Evolutionary conservation across 1,140 invertebrate genomes (phyloP).

Genomic region (Euura saliciscinereae): DNA sequence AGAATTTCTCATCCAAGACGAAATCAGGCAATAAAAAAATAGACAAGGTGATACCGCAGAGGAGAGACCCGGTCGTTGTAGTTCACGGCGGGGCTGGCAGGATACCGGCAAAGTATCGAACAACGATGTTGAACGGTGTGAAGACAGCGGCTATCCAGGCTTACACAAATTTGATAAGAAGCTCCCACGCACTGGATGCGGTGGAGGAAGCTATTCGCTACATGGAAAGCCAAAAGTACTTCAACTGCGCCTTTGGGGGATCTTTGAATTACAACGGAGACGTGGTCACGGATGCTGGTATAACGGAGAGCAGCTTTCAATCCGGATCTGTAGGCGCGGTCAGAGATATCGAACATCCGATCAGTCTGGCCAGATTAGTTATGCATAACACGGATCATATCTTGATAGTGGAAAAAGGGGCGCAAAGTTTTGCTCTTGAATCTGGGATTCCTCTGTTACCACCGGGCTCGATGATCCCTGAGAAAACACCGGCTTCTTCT

Average conservation of each 20-base stretch:
- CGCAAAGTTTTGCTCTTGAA: constrained; percentile 31
- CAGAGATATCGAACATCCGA: constrained; percentile 30
- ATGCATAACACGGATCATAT: constrained; percentile 31
- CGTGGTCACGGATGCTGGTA: constrained; percentile 18
- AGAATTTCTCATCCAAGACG: constrained; percentile 14
- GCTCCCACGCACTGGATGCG: constrained; percentile 17
- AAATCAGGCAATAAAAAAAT: neutral
- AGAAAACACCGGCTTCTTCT: neutral
- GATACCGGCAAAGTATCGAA: constrained; percentile 21
- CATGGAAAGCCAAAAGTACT: constrained; percentile 18
- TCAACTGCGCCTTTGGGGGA: constrained; percentile 9
- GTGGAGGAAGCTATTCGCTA: constrained; percentile 24
- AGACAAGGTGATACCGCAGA: neutral
- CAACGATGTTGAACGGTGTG: constrained; percentile 31
- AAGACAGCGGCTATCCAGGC: constrained; percentile 30
- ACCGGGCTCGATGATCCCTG: constrained; percentile 13
- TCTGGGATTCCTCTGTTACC: constrained; percentile 22
- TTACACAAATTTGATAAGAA: constrained; percentile 25
- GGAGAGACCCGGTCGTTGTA: constrained; percentile 24
- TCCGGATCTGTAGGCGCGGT: neutral
- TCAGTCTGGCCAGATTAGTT: constrained; percentile 33
- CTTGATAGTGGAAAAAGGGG: constrained; percentile 34
- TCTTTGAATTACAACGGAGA: constrained; percentile 4
- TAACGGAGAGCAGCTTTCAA: neutral
- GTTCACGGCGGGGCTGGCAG: constrained; percentile 35